phyloP scores from a whole-genome alignment of 2,888 invertebrate genomes.

The Trissolcus brochymenae region DNA sequence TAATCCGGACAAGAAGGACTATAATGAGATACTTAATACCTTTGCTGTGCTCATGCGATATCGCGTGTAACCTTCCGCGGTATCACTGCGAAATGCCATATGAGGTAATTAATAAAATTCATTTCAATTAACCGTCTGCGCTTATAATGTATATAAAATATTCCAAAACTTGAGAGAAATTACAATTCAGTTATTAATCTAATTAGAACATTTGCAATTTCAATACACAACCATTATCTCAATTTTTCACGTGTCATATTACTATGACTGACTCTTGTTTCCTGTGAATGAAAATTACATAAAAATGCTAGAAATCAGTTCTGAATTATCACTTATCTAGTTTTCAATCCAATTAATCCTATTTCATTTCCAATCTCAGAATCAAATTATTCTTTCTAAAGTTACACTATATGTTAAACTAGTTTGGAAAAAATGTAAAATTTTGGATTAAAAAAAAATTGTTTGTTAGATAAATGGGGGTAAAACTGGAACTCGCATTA shows the following conservation, averaged over 20 bases:
- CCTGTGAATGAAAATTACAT: too few species aligned
- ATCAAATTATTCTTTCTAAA: too few species aligned
- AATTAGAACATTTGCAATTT: too few species aligned
- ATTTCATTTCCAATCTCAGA: too few species aligned
- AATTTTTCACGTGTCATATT: too few species aligned
- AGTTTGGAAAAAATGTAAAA: background rate
- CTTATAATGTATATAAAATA: slow-evolving; percentile 36
- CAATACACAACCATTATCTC: too few species aligned
- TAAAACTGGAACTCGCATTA: background rate
- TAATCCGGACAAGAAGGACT: slow-evolving; percentile 31
- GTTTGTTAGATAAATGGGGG: background rate
- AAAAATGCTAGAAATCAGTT: too few species aligned
- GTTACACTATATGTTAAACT: background rate
- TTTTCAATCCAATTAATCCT: background rate
- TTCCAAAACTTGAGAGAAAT: slow-evolving; percentile 20
- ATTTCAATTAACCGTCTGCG: slow-evolving; percentile 38
- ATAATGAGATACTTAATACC: slow-evolving; percentile 41
- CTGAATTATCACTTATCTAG: too few species aligned
- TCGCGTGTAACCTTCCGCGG: slow-evolving; percentile 47
- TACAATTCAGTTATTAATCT: slow-evolving; percentile 16
- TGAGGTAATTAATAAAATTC: slow-evolving; percentile 50
- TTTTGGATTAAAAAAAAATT: background rate
- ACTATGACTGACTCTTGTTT: too few species aligned
- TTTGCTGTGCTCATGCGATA: slow-evolving; percentile 38
- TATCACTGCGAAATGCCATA: slow-evolving; percentile 41